These are phyloP conservation scores for Aphelenchoides bicaudatus DNA, from an alignment of 2,888 invertebrate species.

Conservation along the genomic window DNA sequence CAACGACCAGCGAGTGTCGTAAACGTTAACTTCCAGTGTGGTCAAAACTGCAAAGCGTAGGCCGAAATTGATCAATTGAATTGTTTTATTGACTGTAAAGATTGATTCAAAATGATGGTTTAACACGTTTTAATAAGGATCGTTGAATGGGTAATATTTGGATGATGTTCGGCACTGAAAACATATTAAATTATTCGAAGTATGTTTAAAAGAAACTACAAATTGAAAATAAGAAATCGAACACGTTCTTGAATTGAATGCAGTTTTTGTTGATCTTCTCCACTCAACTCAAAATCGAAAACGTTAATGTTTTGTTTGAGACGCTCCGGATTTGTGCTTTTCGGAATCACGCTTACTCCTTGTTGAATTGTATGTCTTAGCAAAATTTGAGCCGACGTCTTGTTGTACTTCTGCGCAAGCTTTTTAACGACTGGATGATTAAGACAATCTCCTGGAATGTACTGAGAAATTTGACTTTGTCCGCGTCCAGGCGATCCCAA, in stretches of 20 bases:
- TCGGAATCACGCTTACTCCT: constrained; percentile 33
- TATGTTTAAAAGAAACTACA: neutral
- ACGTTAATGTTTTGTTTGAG: constrained; percentile 23
- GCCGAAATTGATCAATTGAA: too few species aligned
- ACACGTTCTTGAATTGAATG: constrained; percentile 7
- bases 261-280: constrained; percentile 19
- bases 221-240: constrained; percentile 1
- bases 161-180: constrained; percentile 4
- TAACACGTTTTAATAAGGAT: too few species aligned
- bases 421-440: constrained; percentile 27
- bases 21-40: too few species aligned
- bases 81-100: too few species aligned
- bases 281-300: constrained; percentile 25
- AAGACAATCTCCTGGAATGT: constrained; percentile 30
- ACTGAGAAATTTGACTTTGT: constrained; percentile 36
- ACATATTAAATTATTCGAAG: neutral
- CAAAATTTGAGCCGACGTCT: constrained; percentile 36
- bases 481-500: constrained; percentile 34
- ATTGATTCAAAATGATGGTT: too few species aligned
- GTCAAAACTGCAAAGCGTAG: too few species aligned
- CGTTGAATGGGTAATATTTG: neutral
- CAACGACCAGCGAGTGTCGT: too few species aligned
- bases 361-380: constrained; percentile 26
- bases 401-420: constrained; percentile 38
- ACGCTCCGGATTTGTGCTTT: constrained; percentile 22